These are phyloP conservation scores for Calosoma granatense DNA, from an alignment of 1,140 invertebrate species.

Conservation along the genomic window DNA sequence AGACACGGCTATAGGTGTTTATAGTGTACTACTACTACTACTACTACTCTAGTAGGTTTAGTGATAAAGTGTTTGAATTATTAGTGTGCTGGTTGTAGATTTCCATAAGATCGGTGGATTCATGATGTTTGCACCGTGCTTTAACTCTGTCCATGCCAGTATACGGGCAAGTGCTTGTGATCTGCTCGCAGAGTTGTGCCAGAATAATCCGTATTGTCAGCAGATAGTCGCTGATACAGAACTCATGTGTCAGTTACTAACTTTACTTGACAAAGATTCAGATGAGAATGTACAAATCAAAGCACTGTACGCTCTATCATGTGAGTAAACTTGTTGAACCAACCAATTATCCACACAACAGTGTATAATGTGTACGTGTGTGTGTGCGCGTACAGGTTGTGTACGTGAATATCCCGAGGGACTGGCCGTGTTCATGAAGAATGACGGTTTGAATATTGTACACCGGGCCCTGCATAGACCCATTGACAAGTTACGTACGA, in stretches of 20 bases:
- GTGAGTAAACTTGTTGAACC: constrained; percentile 44
- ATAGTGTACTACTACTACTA: too few relatives aligned
- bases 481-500: constrained; percentile 51
- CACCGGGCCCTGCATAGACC: constrained; percentile 47
- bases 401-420: constrained; percentile 46
- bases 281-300: constrained; percentile 49
- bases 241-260: constrained; percentile 51
- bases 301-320: constrained; percentile 64
- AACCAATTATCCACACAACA: constrained; percentile 4
- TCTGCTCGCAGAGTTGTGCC: constrained; percentile 59
- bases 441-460: constrained; percentile 52
- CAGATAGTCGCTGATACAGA: constrained; percentile 48
- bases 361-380: too few relatives aligned
- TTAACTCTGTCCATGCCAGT: constrained; percentile 47
- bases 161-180: constrained; percentile 53
- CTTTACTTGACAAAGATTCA: constrained; percentile 50
- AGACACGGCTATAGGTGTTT: constrained; percentile 59
- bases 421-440: constrained; percentile 44
- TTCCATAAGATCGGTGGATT: constrained; percentile 76
- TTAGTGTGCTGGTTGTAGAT: constrained; percentile 40
- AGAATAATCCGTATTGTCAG: constrained; percentile 74
- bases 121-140: constrained; percentile 50
- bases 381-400: constrained; percentile 39
- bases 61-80: background rate
- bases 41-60: constrained; percentile 4